A percentile compares a stretch with the other conserved stretches of the same genome.
Conservation (phyloP, 2,113 vertebrate species). For the Choloepus hoffmanni region DNA sequence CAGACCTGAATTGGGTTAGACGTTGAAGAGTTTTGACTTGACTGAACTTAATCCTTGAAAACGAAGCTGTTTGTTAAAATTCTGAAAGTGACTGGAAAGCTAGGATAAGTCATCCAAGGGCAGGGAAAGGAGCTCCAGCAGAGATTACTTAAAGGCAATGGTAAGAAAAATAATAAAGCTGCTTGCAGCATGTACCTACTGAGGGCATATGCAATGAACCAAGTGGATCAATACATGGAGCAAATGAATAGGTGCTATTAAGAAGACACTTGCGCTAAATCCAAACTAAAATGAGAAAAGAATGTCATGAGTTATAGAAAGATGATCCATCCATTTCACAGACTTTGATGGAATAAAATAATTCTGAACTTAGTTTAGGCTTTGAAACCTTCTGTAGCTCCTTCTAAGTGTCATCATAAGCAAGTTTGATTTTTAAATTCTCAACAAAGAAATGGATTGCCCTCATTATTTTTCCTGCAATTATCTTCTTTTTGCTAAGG, state of each 20-base stretch:
- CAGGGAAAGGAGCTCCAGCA: not conserved
- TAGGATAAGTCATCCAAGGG: not conserved
- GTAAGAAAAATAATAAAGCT: not conserved
- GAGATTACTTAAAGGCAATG: not conserved
- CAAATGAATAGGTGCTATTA: not conserved
- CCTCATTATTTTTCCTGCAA: not conserved
- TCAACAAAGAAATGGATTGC: constrained; percentile 29
- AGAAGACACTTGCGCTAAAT: constrained; percentile 56
- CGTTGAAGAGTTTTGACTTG: not conserved
- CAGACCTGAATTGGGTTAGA: not conserved
- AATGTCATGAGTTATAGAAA: constrained; percentile 69
- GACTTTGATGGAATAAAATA: not conserved
- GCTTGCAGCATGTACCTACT: not conserved
- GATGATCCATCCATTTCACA: not conserved
- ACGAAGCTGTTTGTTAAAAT: not conserved
- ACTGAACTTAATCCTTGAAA: constrained; percentile 26
- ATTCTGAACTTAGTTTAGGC: not conserved
- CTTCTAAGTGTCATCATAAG: not conserved
- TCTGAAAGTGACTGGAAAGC: not conserved
- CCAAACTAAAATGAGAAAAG: constrained; percentile 76
- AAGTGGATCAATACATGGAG: not conserved
- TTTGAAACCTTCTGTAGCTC: not conserved
- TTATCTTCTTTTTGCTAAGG: constrained; percentile 43
- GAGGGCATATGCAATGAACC: not conserved
- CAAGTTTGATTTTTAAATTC: not conserved